Conservation (phyloP, 1,140 invertebrate species). For the Chionoecetes opilio region DNA sequence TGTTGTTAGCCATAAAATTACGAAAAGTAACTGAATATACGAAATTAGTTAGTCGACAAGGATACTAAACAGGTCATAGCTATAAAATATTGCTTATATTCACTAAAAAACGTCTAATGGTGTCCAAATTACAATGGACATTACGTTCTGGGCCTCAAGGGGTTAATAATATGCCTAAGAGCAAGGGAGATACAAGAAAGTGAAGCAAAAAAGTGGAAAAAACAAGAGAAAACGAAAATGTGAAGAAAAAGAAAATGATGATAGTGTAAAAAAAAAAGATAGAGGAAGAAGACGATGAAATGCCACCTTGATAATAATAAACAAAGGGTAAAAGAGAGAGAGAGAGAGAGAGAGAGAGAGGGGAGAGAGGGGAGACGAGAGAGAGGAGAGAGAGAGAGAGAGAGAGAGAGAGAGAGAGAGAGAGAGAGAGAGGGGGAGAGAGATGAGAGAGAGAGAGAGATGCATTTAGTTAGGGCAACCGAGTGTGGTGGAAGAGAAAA, state of each 20-base stretch:
- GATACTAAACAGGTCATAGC: too few species aligned
- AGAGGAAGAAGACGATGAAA: background rate
- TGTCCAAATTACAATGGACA: too few species aligned
- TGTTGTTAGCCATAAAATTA: too few species aligned
- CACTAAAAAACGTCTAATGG: too few species aligned
- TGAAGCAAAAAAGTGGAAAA: background rate
- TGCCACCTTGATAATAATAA: background rate
- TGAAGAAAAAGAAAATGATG: background rate
- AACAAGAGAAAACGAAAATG: background rate
- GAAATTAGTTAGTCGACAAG: too few species aligned
- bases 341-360: background rate
- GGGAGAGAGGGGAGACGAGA: background rate
- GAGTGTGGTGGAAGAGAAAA: background rate
- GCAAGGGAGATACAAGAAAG: background rate
- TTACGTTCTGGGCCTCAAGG: too few species aligned
- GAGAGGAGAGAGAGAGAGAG: slow-evolving; percentile 12
- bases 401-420: slow-evolving; percentile 27
- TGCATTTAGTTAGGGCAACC: too few species aligned
- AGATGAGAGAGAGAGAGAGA: slow-evolving; percentile 24
- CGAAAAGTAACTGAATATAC: too few species aligned
- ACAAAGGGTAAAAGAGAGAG: too few species aligned
- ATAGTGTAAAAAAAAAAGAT: background rate
- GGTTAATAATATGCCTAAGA: background rate
- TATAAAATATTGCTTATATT: too few species aligned
- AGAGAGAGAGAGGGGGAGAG: slow-evolving; percentile 12